Evolutionary conservation across 1,140 invertebrate species (phyloP).

Genomic region (Pseudomyrmex sp.): DNA sequence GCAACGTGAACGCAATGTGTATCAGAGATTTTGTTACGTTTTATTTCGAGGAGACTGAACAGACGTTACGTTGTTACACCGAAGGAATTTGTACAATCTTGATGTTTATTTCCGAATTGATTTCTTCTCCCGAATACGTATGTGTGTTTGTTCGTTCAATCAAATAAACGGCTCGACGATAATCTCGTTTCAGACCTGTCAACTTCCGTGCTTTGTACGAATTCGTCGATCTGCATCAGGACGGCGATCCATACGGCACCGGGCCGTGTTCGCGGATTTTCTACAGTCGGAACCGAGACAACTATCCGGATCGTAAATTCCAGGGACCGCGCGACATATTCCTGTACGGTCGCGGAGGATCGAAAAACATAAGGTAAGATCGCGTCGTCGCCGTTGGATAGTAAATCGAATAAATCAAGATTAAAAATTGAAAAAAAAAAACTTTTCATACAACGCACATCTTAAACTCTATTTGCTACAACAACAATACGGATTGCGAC

Average conservation of each 20-base stretch:
- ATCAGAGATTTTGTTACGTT: neutral
- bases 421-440: neutral
- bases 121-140: neutral
- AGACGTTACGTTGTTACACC: neutral
- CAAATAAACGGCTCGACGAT: neutral
- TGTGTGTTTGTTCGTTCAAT: no score
- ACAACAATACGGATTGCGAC: no score
- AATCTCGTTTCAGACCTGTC: constrained; percentile 88
- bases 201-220: constrained; percentile 95
- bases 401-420: neutral
- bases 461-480: no score
- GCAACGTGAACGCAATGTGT: neutral
- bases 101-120: neutral
- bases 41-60: neutral
- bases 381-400: neutral
- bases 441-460: neutral
- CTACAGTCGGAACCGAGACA: constrained; percentile 86
- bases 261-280: constrained; percentile 90
- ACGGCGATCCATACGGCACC: constrained; percentile 90
- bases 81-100: no score
- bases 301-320: constrained; percentile 87
- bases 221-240: constrained; percentile 94
- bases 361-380: constrained; percentile 90
- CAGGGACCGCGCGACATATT: constrained; percentile 93
- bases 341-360: constrained; percentile 93